These are phyloP conservation scores for Cremastinae sp. DNA, from an alignment of 2,888 invertebrate species.

Conservation along the genomic window DNA sequence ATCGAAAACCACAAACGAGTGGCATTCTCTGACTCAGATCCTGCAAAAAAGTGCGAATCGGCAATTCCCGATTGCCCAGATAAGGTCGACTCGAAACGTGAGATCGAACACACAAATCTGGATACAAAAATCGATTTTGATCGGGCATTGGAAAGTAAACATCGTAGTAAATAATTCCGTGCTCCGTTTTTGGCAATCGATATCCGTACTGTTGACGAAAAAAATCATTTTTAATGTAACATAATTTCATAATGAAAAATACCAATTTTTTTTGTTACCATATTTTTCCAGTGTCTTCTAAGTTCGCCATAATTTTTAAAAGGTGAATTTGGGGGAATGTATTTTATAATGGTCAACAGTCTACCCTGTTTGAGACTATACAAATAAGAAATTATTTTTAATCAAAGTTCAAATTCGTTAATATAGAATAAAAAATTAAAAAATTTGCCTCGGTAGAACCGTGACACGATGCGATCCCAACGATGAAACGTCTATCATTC, in stretches of 20 bases:
- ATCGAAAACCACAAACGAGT: conserved; percentile 64
- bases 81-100: conserved; percentile 59
- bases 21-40: conserved; percentile 63
- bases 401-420: conserved; percentile 8
- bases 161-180: conserved; percentile 71
- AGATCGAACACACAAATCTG: conserved; percentile 70
- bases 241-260: conserved; percentile 11
- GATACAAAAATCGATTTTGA: conserved; percentile 69
- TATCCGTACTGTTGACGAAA: conserved; percentile 74
- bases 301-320: conserved; percentile 74
- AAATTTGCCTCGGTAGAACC: conserved; percentile 76
- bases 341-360: conserved; percentile 70
- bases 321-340: conserved; percentile 68
- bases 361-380: conserved; percentile 71
- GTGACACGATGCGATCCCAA: conserved; percentile 65
- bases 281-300: conserved; percentile 77
- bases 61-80: conserved; percentile 41
- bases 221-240: no score
- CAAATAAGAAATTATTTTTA: conserved; percentile 41
- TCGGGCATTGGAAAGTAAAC: conserved; percentile 69
- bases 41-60: conserved; percentile 62
- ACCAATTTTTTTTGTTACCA: conserved; percentile 69
- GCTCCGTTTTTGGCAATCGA: conserved; percentile 70
- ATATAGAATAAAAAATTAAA: no score
- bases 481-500: conserved; percentile 63